Evolutionary conservation across 2,888 invertebrate species (phyloP).

Genomic region (Amblyjoppa fuscipennis): DNA sequence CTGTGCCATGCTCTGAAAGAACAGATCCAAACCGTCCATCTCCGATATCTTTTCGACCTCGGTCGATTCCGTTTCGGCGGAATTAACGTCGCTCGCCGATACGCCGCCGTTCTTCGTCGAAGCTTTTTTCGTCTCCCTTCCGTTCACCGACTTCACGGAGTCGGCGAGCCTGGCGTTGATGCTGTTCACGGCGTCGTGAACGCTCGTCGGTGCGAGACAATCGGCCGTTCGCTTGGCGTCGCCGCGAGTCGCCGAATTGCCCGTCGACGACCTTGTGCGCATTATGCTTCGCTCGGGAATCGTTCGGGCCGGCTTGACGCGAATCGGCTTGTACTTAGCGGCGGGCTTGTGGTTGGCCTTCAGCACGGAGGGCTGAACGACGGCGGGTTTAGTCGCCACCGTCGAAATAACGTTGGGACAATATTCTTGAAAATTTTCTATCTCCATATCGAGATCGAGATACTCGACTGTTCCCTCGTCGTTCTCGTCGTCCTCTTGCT

Average conservation of each 20-base stretch:
- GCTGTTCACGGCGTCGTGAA: conserved; percentile 39
- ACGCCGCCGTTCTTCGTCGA: neutral
- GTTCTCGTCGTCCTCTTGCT: conserved; percentile 48
- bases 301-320: neutral
- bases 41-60: neutral
- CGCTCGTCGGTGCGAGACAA: neutral
- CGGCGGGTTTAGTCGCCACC: neutral
- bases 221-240: neutral
- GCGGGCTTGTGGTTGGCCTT: conserved; percentile 7
- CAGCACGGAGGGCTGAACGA: conserved; percentile 18
- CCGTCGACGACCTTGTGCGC: neutral
- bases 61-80: neutral
- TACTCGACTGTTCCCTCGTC: conserved; percentile 67
- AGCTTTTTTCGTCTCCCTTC: neutral
- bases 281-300: neutral
- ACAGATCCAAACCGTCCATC: conserved; percentile 77
- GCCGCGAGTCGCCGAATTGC: neutral
- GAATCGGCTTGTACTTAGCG: neutral
- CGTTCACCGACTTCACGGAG: conserved; percentile 29
- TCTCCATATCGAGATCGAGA: conserved; percentile 69
- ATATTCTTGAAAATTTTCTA: conserved; percentile 60
- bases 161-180: conserved; percentile 58
- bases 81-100: neutral
- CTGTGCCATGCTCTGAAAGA: conserved; percentile 82
- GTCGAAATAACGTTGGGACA: neutral